A percentile compares a stretch with the other conserved stretches of the same genome.
Evolutionary conservation across 2,888 invertebrate species (phyloP).

Genomic region (Sabellastarte sp.): DNA sequence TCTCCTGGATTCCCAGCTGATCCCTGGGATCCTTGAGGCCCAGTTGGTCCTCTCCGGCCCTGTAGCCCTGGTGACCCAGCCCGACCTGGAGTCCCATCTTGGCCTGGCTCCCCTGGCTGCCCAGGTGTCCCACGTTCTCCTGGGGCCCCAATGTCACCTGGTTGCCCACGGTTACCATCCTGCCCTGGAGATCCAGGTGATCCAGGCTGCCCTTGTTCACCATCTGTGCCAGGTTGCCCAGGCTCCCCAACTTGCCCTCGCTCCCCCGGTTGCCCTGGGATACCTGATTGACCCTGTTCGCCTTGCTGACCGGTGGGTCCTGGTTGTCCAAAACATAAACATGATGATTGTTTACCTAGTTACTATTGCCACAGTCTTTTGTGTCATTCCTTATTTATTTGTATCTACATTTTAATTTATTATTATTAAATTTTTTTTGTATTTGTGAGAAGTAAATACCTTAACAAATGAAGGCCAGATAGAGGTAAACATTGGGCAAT

Average conservation of each 20-base stretch:
- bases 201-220: conserved; percentile 11
- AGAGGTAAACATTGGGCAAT: no score
- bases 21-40: conserved; percentile 18
- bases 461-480: no score
- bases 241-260: conserved; percentile 12
- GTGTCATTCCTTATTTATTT: no score
- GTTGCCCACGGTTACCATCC: neutral
- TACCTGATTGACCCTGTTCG: neutral
- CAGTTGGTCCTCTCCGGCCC: conserved; percentile 7
- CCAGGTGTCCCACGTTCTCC: conserved; percentile 14
- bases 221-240: conserved; percentile 12
- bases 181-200: conserved; percentile 4
- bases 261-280: conserved; percentile 5
- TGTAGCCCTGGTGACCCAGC: conserved; percentile 16
- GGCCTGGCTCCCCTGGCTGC: conserved; percentile 4
- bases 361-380: no score
- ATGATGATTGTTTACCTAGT: no score
- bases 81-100: neutral
- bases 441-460: no score
- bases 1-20: conserved; percentile 15
- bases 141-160: neutral
- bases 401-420: no score
- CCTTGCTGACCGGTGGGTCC: no score
- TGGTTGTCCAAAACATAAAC: no score
- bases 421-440: no score